phyloP scores from a whole-genome alignment of 2,888 invertebrate genomes.

The Gymnosoma rotundatum region DNA sequence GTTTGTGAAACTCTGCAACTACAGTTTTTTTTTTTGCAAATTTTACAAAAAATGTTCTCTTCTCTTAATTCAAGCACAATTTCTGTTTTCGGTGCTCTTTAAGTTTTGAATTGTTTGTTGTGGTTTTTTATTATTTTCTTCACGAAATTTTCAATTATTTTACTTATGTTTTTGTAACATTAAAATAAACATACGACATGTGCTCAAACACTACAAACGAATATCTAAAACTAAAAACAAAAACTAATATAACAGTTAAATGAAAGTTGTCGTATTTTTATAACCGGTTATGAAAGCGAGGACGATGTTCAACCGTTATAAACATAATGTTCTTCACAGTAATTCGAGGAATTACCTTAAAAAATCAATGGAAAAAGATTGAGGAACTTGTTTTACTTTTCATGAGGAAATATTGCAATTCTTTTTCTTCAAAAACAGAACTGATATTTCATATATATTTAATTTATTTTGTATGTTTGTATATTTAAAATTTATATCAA shows the following conservation, averaged over 20 bases:
- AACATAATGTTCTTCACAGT: conserved; percentile 18
- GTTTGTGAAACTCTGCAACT: conserved; percentile 13
- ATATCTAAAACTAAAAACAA: neutral
- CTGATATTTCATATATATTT: too few species aligned
- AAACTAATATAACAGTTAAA: conserved; percentile 26
- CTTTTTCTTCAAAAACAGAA: too few species aligned
- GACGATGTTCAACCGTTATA: conserved; percentile 53
- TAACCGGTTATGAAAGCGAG: conserved; percentile 38
- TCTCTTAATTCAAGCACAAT: conserved; percentile 59
- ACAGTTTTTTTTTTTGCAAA: neutral
- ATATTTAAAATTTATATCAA: conserved; percentile 41
- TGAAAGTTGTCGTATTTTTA: neutral
- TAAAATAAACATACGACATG: conserved; percentile 45
- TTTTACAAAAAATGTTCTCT: conserved; percentile 14
- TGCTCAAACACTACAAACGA: conserved; percentile 54
- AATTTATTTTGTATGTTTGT: too few species aligned
- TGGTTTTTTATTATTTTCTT: conserved; percentile 17
- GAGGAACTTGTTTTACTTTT: neutral
- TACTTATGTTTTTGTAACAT: conserved; percentile 15
- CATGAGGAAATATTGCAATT: neutral
- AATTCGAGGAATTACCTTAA: conserved; percentile 2
- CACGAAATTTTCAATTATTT: neutral
- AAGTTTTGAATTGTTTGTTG: conserved; percentile 47
- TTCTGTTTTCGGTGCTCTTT: conserved; percentile 51
- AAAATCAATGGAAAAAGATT: neutral